These are phyloP conservation scores for Ichneumoninae sp. DNA, from an alignment of 2,888 invertebrate genomes.

Conservation along the genomic window DNA sequence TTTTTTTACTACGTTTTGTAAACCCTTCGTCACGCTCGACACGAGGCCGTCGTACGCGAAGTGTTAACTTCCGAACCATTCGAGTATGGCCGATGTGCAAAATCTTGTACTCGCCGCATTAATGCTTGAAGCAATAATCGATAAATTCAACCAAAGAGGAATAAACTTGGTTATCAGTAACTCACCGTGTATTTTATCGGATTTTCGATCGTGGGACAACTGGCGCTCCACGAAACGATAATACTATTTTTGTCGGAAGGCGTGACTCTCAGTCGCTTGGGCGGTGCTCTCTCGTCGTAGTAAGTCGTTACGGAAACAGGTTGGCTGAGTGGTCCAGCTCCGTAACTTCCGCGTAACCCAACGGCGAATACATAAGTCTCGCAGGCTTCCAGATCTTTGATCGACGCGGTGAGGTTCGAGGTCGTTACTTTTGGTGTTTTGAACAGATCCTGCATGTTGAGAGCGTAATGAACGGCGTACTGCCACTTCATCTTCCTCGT, in stretches of 20 bases:
- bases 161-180: constrained; percentile 42
- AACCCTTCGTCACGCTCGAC: too few species aligned
- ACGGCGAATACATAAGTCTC: constrained; percentile 91
- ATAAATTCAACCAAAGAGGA: background rate
- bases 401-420: constrained; percentile 85
- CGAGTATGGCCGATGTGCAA: too few species aligned
- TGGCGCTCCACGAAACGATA: constrained; percentile 90
- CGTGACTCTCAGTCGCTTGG: constrained; percentile 87
- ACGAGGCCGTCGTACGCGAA: too few species aligned
- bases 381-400: constrained; percentile 89
- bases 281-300: constrained; percentile 88
- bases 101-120: too few species aligned
- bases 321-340: constrained; percentile 88
- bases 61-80: too few species aligned
- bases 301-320: constrained; percentile 87
- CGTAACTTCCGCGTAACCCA: constrained; percentile 88
- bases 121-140: too few species aligned
- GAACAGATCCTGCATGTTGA: constrained; percentile 86
- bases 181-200: constrained; percentile 88
- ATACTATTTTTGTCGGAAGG: constrained; percentile 84
- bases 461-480: constrained; percentile 91
- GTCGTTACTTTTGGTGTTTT: constrained; percentile 86
- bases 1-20: too few species aligned
- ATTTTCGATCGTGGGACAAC: constrained; percentile 86
- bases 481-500: constrained; percentile 86